Evolutionary conservation across 2,888 invertebrate species (phyloP), one percentile per base, ranked within the genome.

Genomic region (Phyllotreta striolata): DNA sequence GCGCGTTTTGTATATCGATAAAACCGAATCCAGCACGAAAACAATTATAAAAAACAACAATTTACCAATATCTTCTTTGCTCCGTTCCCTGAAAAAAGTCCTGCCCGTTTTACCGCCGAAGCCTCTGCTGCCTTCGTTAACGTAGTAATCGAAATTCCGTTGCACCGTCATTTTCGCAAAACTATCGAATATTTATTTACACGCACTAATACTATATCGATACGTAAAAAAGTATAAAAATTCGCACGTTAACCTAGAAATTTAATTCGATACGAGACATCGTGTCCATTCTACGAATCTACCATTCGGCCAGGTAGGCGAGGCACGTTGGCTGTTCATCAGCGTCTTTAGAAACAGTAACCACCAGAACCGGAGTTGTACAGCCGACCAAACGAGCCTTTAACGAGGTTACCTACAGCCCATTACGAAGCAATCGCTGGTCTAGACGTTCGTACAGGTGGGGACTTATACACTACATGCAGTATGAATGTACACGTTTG

Each of bases 281-380:
- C 13, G 9, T n/a, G n/a, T 10, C 10, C 10, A 41, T 41, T 41
- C 52, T 52, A 52, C 52, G 13, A 47, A 2, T n/a, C 41, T n/a
- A 4, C 10, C 14, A 52, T 60, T 63, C 63, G 56, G 47, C 49
- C 68, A 68, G 66, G 68, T 68, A 68, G 64, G 64, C 61, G 64
- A 64, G 62, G 64, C 64, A 47, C 46, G 40, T 51, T 38, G 52
- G 40, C 24, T 51, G 51, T 39, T 8, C 38, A 52, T 13, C 49
- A 49, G 12, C 52, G 51, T 51, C 51, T 51, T 41, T 24, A 24
- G 24, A 24, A 24, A 24, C 24, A 24, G 24, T 24, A 24, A 24
- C 24, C 24, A 24, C 24, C 24, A 24, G 24, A 24, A 24, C 24
- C 24, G 24, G 24, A 24, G 24, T 24, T 24, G 24, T 24, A 24